These are phyloP conservation scores for Eudemis profundana DNA, from an alignment of 2,888 invertebrate species.

Conservation along the genomic window DNA sequence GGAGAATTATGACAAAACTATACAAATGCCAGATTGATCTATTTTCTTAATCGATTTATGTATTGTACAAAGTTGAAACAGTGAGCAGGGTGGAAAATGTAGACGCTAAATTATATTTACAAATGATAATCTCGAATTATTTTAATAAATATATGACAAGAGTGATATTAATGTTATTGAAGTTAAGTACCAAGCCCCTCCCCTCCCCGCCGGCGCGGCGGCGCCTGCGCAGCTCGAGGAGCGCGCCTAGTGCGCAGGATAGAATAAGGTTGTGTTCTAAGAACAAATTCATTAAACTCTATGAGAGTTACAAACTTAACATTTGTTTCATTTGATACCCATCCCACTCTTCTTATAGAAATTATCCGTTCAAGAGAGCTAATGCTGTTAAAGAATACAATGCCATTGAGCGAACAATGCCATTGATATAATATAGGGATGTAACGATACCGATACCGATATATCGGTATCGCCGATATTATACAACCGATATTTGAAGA, in stretches of 20 bases:
- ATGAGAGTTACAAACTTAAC: constrained; percentile 34
- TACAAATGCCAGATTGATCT: constrained; percentile 13
- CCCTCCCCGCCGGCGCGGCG: neutral
- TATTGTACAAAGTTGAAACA: constrained; percentile 1
- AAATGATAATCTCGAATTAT: neutral
- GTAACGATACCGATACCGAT: no score
- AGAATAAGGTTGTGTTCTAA: constrained; percentile 38
- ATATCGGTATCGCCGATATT: no score
- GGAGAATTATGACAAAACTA: constrained; percentile 1
- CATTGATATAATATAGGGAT: no score
- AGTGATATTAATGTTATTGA: constrained; percentile 17
- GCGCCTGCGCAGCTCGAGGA: constrained; percentile 13
- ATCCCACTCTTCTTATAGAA: no score
- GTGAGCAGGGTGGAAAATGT: neutral
- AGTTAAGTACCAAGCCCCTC: neutral
- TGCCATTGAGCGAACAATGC: no score
- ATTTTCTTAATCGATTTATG: constrained; percentile 19
- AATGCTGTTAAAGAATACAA: no score
- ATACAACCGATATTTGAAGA: no score
- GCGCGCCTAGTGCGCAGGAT: constrained; percentile 26
- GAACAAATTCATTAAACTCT: constrained; percentile 44
- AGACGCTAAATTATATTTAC: constrained; percentile 10
- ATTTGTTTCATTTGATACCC: constrained; percentile 26
- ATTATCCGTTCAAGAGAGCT: no score
- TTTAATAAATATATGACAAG: constrained; percentile 22